phyloP scores from a whole-genome alignment of 2,113 vertebrate genomes.

The Thomomys bottae region DNA sequence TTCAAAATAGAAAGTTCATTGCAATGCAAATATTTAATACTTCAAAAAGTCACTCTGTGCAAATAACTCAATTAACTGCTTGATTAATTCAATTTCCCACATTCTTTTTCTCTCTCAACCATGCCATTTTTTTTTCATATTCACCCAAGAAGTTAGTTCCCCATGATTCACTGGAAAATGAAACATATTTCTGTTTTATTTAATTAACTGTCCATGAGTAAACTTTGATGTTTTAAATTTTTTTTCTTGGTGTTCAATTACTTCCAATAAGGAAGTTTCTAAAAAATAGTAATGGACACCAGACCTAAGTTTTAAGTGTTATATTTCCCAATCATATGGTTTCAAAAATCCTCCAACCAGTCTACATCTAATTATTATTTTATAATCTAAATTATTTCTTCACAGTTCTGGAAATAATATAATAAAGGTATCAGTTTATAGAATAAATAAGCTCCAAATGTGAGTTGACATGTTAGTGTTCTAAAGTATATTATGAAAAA shows the following conservation, averaged over 20 bases:
- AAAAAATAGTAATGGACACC: background rate
- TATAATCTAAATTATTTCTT: background rate
- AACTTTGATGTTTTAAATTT: background rate
- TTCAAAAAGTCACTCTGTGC: slow-evolving; percentile 46
- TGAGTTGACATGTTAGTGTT: background rate
- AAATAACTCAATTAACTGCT: slow-evolving; percentile 55
- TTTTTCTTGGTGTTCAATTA: background rate
- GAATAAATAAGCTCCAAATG: background rate
- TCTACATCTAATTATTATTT: background rate
- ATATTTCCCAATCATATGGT: background rate
- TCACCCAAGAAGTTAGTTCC: slow-evolving; percentile 50
- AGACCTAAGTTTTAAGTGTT: background rate
- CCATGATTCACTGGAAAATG: slow-evolving; percentile 1
- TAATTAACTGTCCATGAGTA: background rate
- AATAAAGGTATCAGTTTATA: background rate
- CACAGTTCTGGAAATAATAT: background rate
- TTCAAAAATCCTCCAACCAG: background rate
- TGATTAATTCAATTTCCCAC: slow-evolving; percentile 57
- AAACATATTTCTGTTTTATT: slow-evolving; percentile 15
- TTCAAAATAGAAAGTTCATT: slow-evolving; percentile 64
- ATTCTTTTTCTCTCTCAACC: slow-evolving; percentile 36
- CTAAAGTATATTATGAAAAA: background rate
- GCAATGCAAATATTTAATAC: slow-evolving; percentile 37
- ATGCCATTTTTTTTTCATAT: background rate
- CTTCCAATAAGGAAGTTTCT: slow-evolving; percentile 2